These are phyloP conservation scores for Anarsia innoxiella DNA, from an alignment of 2,888 invertebrate genomes.

Conservation along the genomic window DNA sequence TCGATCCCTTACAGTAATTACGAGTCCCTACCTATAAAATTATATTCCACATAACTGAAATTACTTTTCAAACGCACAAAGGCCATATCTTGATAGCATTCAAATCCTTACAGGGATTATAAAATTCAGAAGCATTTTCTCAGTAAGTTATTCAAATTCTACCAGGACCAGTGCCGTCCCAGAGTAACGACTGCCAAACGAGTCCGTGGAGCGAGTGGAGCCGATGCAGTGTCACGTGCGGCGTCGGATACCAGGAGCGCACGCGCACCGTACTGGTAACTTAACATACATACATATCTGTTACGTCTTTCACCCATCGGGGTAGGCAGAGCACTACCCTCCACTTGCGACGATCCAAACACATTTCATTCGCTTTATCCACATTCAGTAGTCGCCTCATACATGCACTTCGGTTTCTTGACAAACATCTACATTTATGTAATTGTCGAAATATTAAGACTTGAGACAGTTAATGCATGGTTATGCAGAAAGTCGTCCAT, in stretches of 20 bases:
- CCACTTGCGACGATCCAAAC: too few relatives aligned
- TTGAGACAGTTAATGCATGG: too few relatives aligned
- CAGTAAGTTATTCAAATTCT: not conserved
- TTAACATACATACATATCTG: too few relatives aligned
- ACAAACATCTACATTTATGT: too few relatives aligned
- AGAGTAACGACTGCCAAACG: constrained; percentile 77
- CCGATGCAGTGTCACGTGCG: constrained; percentile 87
- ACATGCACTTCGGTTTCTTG: too few relatives aligned
- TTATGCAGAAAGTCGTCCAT: too few relatives aligned
- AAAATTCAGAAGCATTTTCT: not conserved
- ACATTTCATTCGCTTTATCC: too few relatives aligned
- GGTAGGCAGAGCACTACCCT: too few relatives aligned
- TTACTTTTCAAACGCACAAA: not conserved
- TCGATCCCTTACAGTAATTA: too few relatives aligned
- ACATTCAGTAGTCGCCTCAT: too few relatives aligned
- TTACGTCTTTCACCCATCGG: too few relatives aligned
- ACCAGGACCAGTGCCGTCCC: constrained; percentile 23
- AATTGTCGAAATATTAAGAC: too few relatives aligned
- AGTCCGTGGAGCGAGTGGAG: constrained; percentile 91
- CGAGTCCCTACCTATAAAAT: not conserved
- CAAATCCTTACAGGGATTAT: not conserved
- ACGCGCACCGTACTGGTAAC: constrained; percentile 77
- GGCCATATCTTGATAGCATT: not conserved
- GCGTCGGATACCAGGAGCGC: constrained; percentile 81
- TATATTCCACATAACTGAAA: not conserved